A percentile compares a stretch with the other conserved stretches of the same genome.
phyloP scores from a whole-genome alignment of 2,113 vertebrate species.

The Prionailurus viverrinus region DNA sequence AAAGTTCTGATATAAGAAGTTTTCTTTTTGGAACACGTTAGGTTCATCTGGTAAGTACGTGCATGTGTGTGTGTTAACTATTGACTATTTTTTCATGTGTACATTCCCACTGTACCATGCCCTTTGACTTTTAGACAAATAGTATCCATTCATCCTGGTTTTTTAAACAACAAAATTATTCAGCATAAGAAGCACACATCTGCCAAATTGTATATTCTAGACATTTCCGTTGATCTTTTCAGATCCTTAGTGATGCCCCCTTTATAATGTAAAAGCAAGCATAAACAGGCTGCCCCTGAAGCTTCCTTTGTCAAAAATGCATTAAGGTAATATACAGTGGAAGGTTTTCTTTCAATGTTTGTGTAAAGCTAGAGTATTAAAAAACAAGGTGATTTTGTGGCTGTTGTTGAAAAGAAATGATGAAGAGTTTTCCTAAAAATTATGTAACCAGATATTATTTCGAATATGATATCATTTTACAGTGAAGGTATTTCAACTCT shows the following conservation, averaged over 20 bases:
- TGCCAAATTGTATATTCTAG: not conserved
- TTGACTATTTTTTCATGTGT: slow-evolving; percentile 9
- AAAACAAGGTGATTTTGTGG: not conserved
- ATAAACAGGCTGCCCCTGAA: not conserved
- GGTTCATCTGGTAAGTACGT: not conserved
- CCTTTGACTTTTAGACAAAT: slow-evolving; percentile 38
- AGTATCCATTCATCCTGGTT: slow-evolving; percentile 42
- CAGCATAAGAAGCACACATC: not conserved
- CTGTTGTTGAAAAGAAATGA: slow-evolving; percentile 22
- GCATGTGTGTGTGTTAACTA: not conserved
- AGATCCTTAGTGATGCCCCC: not conserved
- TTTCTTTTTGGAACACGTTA: not conserved
- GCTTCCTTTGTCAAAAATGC: slow-evolving; percentile 41
- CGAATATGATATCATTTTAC: not conserved
- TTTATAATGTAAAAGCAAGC: slow-evolving; percentile 41
- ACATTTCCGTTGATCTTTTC: slow-evolving; percentile 33
- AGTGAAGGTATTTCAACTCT: slow-evolving; percentile 4
- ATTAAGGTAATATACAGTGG: not conserved
- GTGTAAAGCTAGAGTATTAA: not conserved
- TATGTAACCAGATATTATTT: slow-evolving; percentile 2
- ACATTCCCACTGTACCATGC: not conserved
- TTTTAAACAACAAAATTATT: slow-evolving; percentile 56
- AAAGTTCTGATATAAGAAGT: not conserved
- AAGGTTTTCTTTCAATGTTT: slow-evolving; percentile 49
- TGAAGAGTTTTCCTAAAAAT: not conserved